These are phyloP conservation scores for Chymomyza amoena DNA, from an alignment of 2,888 invertebrate species.

Conservation along the genomic window DNA sequence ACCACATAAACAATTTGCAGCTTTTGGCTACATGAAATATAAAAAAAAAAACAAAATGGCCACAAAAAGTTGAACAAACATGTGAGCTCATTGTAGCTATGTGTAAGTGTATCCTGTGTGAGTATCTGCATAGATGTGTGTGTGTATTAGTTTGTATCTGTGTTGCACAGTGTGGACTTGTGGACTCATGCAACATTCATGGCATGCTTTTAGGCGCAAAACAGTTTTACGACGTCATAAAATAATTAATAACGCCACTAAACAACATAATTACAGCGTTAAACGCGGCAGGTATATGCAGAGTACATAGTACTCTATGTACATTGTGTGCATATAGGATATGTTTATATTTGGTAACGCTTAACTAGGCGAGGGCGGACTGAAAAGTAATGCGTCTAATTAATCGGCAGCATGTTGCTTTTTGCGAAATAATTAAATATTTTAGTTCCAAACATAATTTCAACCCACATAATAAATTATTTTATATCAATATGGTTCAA, in stretches of 20 bases:
- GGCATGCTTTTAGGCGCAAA: conserved; percentile 61
- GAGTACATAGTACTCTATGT: conserved; percentile 9
- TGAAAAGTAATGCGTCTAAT: no score
- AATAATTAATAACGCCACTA: conserved; percentile 74
- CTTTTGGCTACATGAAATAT: background rate
- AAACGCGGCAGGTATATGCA: conserved; percentile 38
- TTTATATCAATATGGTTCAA: no score
- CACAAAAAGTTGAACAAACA: conserved; percentile 12
- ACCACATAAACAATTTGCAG: conserved; percentile 1
- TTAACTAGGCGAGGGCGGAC: no score
- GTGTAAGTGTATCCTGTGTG: background rate
- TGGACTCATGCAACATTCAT: conserved; percentile 49
- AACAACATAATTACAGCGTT: conserved; percentile 69
- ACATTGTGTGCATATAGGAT: background rate
- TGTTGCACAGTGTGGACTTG: conserved; percentile 11
- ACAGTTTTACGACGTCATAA: conserved; percentile 71
- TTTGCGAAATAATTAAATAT: no score
- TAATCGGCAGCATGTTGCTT: no score
- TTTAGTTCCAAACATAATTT: no score
- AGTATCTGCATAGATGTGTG: background rate
- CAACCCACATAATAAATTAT: no score
- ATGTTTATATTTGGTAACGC: no score
- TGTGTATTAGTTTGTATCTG: background rate
- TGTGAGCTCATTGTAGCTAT: conserved; percentile 6
- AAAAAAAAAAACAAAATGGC: conserved; percentile 2